Evolutionary conservation across 2,113 vertebrate species (phyloP).

Genomic region (Rhinoptilus africanus): DNA sequence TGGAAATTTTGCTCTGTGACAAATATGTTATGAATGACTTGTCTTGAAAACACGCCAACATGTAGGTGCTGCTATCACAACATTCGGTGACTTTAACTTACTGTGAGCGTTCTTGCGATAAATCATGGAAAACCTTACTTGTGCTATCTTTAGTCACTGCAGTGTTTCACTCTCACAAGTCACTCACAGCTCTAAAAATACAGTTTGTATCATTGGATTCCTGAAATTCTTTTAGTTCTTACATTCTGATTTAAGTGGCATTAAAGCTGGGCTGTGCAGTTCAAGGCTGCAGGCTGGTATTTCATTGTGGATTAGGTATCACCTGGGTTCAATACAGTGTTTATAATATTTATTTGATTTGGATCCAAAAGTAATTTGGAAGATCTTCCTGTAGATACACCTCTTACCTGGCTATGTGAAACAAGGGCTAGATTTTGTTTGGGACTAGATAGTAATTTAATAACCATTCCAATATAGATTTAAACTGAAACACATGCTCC

Average conservation of each 20-base stretch:
- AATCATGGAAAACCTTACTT: conserved; percentile 78
- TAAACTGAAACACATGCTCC: conserved; percentile 61
- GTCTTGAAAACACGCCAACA: conserved; percentile 34
- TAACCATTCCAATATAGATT: conserved; percentile 52
- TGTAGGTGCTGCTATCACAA: conserved; percentile 63
- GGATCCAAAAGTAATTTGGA: conserved; percentile 49
- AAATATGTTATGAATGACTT: conserved; percentile 71
- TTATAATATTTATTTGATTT: conserved; percentile 74
- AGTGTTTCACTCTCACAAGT: conserved; percentile 69
- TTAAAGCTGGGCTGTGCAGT: conserved; percentile 75
- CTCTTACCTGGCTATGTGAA: conserved; percentile 57
- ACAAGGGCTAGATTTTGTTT: conserved; percentile 26
- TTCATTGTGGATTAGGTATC: conserved; percentile 76
- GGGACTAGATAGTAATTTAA: conserved; percentile 64
- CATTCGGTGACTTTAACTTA: conserved; percentile 62
- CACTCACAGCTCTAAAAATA: conserved; percentile 96
- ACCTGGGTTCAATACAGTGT: conserved; percentile 76
- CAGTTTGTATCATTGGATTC: conserved; percentile 86
- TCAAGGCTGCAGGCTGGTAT: conserved; percentile 71
- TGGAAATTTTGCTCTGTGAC: conserved; percentile 67
- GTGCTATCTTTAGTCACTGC: conserved; percentile 79
- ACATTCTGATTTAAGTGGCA: conserved; percentile 87
- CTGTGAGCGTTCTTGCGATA: conserved; percentile 70
- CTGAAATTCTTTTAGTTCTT: conserved; percentile 85
- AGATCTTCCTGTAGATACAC: conserved; percentile 45